These are phyloP conservation scores for Vanessa cardui DNA, from an alignment of 2,888 invertebrate genomes.

Conservation along the genomic window DNA sequence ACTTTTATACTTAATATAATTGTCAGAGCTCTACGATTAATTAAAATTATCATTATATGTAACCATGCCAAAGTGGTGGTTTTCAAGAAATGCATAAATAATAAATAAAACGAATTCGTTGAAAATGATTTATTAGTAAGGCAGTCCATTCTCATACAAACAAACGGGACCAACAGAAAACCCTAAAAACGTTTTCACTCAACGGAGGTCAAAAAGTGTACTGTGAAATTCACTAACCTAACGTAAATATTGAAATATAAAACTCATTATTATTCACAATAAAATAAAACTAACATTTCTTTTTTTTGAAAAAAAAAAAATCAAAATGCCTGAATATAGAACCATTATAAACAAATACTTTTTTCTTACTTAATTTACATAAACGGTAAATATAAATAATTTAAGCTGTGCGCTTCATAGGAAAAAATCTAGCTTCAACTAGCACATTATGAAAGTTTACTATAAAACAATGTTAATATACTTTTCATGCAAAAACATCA, in stretches of 20 bases:
- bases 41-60: neutral
- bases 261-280: neutral
- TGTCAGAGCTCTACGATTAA: too few species aligned
- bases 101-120: constrained; percentile 28
- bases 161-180: constrained; percentile 36
- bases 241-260: neutral
- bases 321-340: too few species aligned
- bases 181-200: neutral
- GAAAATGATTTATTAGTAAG: constrained; percentile 56
- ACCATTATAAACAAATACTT: neutral
- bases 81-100: neutral
- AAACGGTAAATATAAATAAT: neutral
- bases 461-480: constrained; percentile 7
- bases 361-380: neutral
- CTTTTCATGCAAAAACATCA: constrained; percentile 20
- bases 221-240: neutral
- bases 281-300: neutral
- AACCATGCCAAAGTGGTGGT: too few species aligned
- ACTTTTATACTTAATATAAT: too few species aligned
- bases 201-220: neutral
- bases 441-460: constrained; percentile 6
- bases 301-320: too few species aligned
- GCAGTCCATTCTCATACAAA: constrained; percentile 44
- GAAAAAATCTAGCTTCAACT: constrained; percentile 17
- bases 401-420: neutral